Base-by-base conservation (phyloP, 2,113 vertebrate species). In the Arvicanthis niloticus region DNA sequence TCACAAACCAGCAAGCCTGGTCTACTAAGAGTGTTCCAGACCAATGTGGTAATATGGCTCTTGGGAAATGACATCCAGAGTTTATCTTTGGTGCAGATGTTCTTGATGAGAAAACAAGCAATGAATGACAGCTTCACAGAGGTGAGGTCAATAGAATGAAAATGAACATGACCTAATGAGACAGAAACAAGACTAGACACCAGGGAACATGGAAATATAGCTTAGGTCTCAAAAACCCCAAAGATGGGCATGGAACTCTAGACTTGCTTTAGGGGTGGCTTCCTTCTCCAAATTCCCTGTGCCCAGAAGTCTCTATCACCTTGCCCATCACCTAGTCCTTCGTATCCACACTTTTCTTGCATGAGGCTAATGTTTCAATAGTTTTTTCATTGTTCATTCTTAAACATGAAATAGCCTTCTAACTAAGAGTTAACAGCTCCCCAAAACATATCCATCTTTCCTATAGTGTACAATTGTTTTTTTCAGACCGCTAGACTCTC, bases 261-360 rank as follows among this genome's bases (percentile, higher is more conserved):
- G 37, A 17, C 0, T 1, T 8, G 3, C 3, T 7, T 11, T 12
- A 0, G 53, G 5, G 13, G 3, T 3, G 0, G 0, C 1, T 16
- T 48, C 45, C 24, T 81, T 10, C 26, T 42, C 31, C 31, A 4
- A 3, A 26, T 34, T 31, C 15, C 4, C n/a, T 2, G 42, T 51
- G 26, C 62, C n/a, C 0, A 9, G 3, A 17, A 21, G 3, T 2
- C 62, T 16, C 5, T 4, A 3, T 37, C 26, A 1, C 40, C 24
- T 60, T 89, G 51, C 8, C 62, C 73, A 58, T 3, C 65, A 22
- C 13, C 7, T 2, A 12, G 0, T 3, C 17, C 51, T 94, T 89
- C 65, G 2, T 16, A 31, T 40, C 31, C 81, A 37, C 7, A 0
- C 8, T 67, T 48, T 17, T 53, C n/a, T 26, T 24, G 24, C 65